phyloP scores from a whole-genome alignment of 2,113 vertebrate species.

The Probosciger aterrimus region DNA sequence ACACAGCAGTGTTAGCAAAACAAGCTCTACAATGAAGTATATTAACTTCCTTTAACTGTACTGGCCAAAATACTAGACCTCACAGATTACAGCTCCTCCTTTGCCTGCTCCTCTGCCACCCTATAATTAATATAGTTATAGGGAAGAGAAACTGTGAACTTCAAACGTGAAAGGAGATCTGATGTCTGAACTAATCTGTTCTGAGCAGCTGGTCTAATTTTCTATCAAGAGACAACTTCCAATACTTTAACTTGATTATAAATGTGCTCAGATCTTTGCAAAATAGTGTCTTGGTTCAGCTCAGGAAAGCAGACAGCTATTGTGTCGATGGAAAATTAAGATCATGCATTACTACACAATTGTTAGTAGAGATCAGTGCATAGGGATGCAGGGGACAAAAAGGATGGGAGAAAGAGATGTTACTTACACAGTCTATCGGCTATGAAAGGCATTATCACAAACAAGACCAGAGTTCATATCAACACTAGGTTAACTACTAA shows the following conservation, averaged over 20 bases:
- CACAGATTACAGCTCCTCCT: background rate
- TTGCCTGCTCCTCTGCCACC: background rate
- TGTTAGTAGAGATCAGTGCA: background rate
- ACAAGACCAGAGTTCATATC: background rate
- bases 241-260: background rate
- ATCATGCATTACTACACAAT: background rate
- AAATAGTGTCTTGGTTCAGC: background rate
- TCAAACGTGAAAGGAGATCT: background rate
- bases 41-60: background rate
- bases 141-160: background rate
- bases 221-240: background rate
- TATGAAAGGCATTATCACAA: background rate
- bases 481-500: background rate
- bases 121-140: background rate
- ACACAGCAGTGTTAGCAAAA: background rate
- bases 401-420: background rate
- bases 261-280: background rate
- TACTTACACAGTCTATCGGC: background rate
- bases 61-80: background rate
- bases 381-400: background rate
- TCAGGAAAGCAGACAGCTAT: background rate
- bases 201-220: slow-evolving; percentile 24
- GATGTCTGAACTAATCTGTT: slow-evolving; percentile 32
- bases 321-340: background rate
- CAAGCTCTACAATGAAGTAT: background rate